phyloP scores from a whole-genome alignment of 2,888 invertebrate species.

The Notodonta dromedarius region DNA sequence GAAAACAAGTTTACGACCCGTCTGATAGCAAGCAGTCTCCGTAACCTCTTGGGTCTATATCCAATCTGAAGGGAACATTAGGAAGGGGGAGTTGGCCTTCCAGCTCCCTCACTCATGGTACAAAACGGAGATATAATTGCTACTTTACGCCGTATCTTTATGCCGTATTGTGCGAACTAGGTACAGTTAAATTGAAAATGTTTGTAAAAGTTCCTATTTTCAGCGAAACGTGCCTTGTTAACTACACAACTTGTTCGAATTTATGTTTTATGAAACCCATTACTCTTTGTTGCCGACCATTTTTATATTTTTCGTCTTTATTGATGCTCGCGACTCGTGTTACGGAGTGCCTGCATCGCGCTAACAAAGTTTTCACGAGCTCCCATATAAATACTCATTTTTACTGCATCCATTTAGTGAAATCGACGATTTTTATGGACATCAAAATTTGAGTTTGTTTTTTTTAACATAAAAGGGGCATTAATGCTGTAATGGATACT shows the following conservation, averaged over 20 bases:
- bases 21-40: too few species aligned
- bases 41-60: too few species aligned
- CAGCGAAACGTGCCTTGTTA: not conserved
- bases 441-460: not conserved
- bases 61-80: too few species aligned
- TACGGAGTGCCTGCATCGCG: conserved; percentile 4
- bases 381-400: conserved; percentile 3
- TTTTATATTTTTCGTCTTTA: conserved; percentile 20
- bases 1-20: too few species aligned
- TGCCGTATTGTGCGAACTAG: too few species aligned
- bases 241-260: conserved; percentile 12
- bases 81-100: too few species aligned
- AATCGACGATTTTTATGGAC: not conserved
- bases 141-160: too few species aligned
- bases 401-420: not conserved
- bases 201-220: not conserved
- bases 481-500: not conserved
- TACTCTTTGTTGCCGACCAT: conserved; percentile 19
- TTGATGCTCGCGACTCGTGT: conserved; percentile 9
- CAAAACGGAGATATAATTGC: too few species aligned
- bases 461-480: not conserved
- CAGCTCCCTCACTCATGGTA: too few species aligned
- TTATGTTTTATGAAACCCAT: conserved; percentile 17
- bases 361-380: conserved; percentile 7
- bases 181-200: too few species aligned